These are phyloP conservation scores for Mesopsocus fuscifrons DNA, from an alignment of 2,888 invertebrate genomes.

Conservation along the genomic window DNA sequence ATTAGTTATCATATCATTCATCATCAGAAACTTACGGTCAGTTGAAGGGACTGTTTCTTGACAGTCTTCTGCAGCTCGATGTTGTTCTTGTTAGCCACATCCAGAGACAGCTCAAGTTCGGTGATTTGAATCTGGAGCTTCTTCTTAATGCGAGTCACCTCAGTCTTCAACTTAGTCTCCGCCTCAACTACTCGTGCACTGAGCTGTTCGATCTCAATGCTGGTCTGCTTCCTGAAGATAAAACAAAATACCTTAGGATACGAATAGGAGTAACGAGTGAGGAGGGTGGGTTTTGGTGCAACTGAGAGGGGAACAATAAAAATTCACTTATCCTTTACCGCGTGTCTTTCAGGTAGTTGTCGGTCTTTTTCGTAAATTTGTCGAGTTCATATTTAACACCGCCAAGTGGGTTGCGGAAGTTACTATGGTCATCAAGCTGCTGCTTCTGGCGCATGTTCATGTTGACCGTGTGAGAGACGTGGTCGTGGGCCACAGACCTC, in stretches of 20 bases:
- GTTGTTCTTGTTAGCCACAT: constrained; percentile 96
- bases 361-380: constrained; percentile 39
- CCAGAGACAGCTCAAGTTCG: constrained; percentile 88
- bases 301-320: too few species aligned
- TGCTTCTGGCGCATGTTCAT: constrained; percentile 18
- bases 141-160: constrained; percentile 95
- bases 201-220: constrained; percentile 94
- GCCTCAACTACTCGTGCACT: constrained; percentile 89
- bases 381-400: constrained; percentile 40
- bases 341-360: constrained; percentile 38
- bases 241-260: too few species aligned
- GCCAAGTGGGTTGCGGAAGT: constrained; percentile 35
- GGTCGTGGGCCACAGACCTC: constrained; percentile 21
- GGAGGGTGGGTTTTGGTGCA: too few species aligned
- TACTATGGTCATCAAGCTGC: constrained; percentile 27
- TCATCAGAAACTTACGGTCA: constrained; percentile 48
- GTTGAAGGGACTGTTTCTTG: constrained; percentile 90
- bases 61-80: constrained; percentile 92
- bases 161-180: constrained; percentile 88
- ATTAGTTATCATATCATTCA: too few species aligned
- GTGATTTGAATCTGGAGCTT: constrained; percentile 96
- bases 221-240: constrained; percentile 73
- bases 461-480: constrained; percentile 23
- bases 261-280: too few species aligned
- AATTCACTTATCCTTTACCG: constrained; percentile 30